phyloP scores from a whole-genome alignment of 2,113 vertebrate species.

The Oreochromis tanganicae region DNA sequence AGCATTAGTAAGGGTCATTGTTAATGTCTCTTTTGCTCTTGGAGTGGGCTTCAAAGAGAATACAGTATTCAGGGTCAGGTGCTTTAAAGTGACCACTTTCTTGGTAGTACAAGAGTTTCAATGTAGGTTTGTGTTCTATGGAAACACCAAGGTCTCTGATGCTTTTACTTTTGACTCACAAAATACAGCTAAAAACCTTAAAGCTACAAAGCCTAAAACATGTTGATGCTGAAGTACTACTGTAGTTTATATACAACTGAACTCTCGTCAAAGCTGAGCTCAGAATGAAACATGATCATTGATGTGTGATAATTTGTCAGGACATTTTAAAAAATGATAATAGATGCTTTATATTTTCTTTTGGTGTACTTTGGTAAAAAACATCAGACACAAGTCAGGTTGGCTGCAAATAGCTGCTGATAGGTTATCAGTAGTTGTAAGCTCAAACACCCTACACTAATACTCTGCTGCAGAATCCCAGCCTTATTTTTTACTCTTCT shows the following conservation, averaged over 20 bases:
- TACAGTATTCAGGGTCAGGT: neutral
- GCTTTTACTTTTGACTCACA: neutral
- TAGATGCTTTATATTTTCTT: neutral
- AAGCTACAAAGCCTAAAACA: neutral
- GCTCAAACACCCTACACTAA: neutral
- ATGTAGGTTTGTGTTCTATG: neutral
- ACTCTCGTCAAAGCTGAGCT: neutral
- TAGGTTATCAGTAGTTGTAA: neutral
- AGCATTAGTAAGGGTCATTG: neutral
- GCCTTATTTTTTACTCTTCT: neutral
- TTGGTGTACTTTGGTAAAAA: neutral
- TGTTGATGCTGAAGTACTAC: neutral
- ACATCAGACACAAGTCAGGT: neutral
- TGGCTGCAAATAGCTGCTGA: neutral
- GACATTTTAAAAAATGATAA: neutral
- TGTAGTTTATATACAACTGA: neutral
- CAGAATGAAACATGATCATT: neutral
- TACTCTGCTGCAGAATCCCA: neutral
- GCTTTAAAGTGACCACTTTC: neutral
- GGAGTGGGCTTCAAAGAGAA: neutral
- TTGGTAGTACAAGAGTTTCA: neutral
- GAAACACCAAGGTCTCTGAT: neutral
- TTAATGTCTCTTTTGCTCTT: neutral
- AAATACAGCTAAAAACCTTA: neutral
- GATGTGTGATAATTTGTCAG: neutral